Evolutionary conservation across 1,140 invertebrate genomes (phyloP).

Genomic region (Xylocopa sonorina): DNA sequence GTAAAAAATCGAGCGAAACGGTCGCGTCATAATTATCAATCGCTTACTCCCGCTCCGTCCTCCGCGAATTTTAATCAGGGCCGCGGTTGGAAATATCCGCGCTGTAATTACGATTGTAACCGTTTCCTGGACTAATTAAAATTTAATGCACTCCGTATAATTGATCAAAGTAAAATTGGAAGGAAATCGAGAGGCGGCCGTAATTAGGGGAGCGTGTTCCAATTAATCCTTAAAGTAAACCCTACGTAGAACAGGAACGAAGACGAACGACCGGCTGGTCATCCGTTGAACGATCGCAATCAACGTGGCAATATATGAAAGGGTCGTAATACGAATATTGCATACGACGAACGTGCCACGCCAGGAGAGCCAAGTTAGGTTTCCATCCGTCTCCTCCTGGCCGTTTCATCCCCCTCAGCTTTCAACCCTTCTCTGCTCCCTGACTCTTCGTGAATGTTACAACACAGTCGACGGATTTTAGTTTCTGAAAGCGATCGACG

Average conservation of each 20-base stretch:
- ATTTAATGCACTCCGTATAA: conserved; percentile 40
- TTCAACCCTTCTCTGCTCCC: not conserved
- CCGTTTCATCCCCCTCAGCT: not conserved
- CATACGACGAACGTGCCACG: conserved; percentile 11
- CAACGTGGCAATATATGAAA: conserved; percentile 45
- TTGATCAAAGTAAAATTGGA: conserved; percentile 48
- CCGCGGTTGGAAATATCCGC: not conserved
- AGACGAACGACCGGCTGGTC: conserved; percentile 39
- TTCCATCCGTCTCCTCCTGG: not conserved
- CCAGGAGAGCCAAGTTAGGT: not conserved
- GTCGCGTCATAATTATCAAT: not conserved
- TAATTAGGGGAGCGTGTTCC: conserved; percentile 39
- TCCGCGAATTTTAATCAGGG: not conserved
- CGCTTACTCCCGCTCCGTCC: not conserved
- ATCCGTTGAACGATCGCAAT: conserved; percentile 52
- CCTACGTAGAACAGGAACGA: conserved; percentile 37
- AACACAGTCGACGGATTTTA: not conserved
- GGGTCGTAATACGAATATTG: conserved; percentile 43
- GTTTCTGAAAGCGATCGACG: not conserved
- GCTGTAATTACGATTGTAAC: conserved; percentile 42
- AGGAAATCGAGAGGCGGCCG: conserved; percentile 35
- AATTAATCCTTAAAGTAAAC: conserved; percentile 42
- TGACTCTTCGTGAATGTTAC: not conserved
- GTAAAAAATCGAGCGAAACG: not conserved
- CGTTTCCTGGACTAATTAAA: conserved; percentile 14